Conservation (phyloP, 2,113 vertebrate species). For the Parotia lawesii region DNA sequence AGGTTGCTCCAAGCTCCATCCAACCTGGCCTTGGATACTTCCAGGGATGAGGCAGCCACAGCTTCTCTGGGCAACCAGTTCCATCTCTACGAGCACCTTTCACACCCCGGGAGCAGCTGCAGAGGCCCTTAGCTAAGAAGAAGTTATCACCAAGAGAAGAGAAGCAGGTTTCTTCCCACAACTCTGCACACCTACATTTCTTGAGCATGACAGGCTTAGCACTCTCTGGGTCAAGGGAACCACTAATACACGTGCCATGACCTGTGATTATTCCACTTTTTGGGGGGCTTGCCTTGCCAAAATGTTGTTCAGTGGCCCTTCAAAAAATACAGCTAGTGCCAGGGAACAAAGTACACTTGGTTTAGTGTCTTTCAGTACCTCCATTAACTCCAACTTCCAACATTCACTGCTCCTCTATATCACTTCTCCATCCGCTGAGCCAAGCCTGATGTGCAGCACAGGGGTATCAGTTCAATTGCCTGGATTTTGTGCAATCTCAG, state of each 20-base stretch:
- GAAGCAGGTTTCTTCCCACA: not conserved
- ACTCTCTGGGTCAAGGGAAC: not conserved
- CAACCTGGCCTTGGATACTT: not conserved
- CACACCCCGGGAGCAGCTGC: not conserved
- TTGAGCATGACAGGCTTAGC: not conserved
- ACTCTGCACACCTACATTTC: not conserved
- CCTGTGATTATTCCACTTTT: not conserved
- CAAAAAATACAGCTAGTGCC: not conserved
- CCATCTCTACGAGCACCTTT: not conserved
- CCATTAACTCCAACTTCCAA: not conserved
- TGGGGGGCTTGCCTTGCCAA: not conserved
- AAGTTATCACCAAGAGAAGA: not conserved
- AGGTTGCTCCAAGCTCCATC: accelerated
- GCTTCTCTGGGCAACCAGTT: not conserved
- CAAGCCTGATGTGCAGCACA: not conserved
- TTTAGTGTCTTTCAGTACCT: not conserved
- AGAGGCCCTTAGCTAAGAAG: not conserved
- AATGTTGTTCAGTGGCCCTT: not conserved
- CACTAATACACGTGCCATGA: not conserved
- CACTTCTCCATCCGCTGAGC: not conserved
- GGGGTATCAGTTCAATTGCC: not conserved
- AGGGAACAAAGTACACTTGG: not conserved
- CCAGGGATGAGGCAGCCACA: not conserved
- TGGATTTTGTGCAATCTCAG: not conserved
- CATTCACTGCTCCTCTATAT: not conserved